A percentile compares a stretch with the other conserved stretches of the same genome.
phyloP scores from a whole-genome alignment of 1,140 invertebrate genomes.

The Ruditapes philippinarum region DNA sequence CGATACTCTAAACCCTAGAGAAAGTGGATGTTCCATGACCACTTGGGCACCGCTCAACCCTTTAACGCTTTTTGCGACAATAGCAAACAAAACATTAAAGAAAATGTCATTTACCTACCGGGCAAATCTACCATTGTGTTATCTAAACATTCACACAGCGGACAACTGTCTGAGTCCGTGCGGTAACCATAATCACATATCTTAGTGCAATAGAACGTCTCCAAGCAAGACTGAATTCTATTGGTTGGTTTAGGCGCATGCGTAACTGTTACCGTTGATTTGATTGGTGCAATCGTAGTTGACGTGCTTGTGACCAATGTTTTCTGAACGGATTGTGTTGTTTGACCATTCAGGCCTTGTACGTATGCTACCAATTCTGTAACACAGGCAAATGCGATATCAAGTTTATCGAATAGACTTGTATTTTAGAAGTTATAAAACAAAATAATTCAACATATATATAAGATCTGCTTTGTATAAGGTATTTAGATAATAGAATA shows the following conservation, averaged over 20 bases:
- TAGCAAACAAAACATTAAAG: no score
- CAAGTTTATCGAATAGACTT: no score
- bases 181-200: slow-evolving; percentile 28
- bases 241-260: slow-evolving; percentile 1
- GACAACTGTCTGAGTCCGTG: not conserved
- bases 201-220: slow-evolving; percentile 37
- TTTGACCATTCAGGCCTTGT: not conserved
- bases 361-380: not conserved
- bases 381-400: not conserved
- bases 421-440: no score
- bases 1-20: no score
- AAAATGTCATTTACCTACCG: not conserved
- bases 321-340: not conserved
- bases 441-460: no score
- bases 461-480: no score
- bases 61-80: no score
- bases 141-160: slow-evolving; percentile 32
- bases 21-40: no score
- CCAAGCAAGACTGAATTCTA: slow-evolving; percentile 26
- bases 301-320: not conserved
- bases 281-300: slow-evolving; percentile 11
- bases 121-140: not conserved
- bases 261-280: not conserved
- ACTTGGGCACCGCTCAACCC: no score
- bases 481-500: no score